Evolutionary conservation across 2,797 vertebrate genomes (phyloP).

Genomic region (Anas flavirostris): DNA sequence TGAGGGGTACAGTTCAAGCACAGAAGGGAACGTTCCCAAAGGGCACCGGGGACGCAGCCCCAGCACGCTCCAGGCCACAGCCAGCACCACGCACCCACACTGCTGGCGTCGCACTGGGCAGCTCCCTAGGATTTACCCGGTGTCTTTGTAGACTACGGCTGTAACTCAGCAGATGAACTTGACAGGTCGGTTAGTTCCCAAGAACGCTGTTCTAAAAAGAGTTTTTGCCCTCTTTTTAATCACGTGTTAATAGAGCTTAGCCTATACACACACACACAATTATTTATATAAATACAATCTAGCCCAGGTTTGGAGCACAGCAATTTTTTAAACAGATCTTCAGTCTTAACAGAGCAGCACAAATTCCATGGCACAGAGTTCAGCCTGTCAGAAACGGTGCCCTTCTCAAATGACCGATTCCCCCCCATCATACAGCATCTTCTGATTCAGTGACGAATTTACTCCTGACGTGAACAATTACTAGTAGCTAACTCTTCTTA

Average conservation of each 20-base stretch:
- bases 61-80: background rate
- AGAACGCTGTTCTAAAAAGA: background rate
- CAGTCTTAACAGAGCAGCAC: background rate
- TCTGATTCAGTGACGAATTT: background rate
- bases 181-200: background rate
- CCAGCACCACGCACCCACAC: background rate
- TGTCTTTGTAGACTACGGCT: background rate
- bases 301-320: accelerated
- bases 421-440: accelerated
- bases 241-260: background rate
- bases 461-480: background rate
- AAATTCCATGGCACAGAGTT: accelerated
- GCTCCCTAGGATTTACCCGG: background rate
- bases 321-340: background rate
- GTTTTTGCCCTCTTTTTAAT: background rate
- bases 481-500: background rate
- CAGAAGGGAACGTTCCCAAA: too few relatives aligned
- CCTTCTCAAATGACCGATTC: background rate
- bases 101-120: too few relatives aligned
- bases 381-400: background rate
- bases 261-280: too few relatives aligned
- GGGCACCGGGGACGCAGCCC: too few relatives aligned
- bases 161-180: background rate
- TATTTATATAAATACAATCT: background rate
- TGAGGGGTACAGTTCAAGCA: too few relatives aligned